Base-by-base conservation (phyloP, 1,140 invertebrate species). In the Zaprionus capensis region DNA sequence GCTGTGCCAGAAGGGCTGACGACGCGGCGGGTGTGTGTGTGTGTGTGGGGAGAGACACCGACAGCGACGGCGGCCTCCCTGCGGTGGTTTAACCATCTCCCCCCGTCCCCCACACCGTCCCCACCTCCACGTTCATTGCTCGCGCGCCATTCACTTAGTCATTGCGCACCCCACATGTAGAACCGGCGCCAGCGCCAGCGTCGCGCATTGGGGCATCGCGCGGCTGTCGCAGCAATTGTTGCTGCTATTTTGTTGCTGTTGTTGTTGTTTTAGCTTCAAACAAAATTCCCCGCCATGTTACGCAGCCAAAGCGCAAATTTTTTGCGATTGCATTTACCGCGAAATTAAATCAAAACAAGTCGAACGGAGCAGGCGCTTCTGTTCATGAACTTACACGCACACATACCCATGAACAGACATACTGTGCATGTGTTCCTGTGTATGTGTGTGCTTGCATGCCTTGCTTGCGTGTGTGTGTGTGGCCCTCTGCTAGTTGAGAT, bases 321-420 rank as follows among this genome's bases (percentile, higher is more conserved):
- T 85, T 83, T 67, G 80, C 83, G 67, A 88, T 88, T 87, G 84
- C 84, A 88, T 87, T 87, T 87, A 83, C 81, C 83, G 83, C 83
- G 84, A 87, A 87, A 87, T 87, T 80, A 87, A 88, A 87, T 87
- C 83, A 87, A 88, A 87, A 87, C 83, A 87, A 83, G 80, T 88
- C 83, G 83, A 63, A 63, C 82, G 62, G 26, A 64, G 41, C 41
- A 34, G 31, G 34, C 59, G 74, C 81, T 64, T 66, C 75, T 86
- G 82, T 87, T 87, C 83, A 83, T 87, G 83, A 87, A 87, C 84
- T 86, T 86, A 85, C 61, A 59, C 68, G 38, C 57, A 76, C 20
- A 68, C 59, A 58, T 12, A 58, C 24, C 53, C 36, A 56, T 68
- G 66, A 38, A 44, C 38, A 38, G 15, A 28, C 41, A 41, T 63